Base-by-base conservation (phyloP, 2,797 vertebrate genomes). In the Discoglossus pictus region DNA sequence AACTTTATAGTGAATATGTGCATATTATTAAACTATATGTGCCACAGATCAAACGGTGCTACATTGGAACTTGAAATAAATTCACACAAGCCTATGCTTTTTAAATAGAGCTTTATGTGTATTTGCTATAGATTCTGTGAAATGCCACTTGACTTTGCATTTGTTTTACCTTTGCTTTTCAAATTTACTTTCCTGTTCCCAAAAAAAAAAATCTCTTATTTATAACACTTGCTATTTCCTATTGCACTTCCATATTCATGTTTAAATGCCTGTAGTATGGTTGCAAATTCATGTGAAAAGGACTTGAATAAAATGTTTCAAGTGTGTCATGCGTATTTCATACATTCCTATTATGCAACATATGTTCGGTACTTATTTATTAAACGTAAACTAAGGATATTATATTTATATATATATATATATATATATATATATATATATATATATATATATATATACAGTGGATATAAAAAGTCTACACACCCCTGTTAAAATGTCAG, bases 221-320 rank as follows among this genome's bases (percentile, higher is more conserved):
- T 86, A 84, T 86, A 83, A 79, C 84, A 84, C 73, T 83, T 80
- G 78, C 84, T 83, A 84, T 80, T 73, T 85, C 79, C 79, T 74
- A 79, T 76, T 82, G 80, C 75, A 81, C 77, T 84, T 82, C 82
- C 75, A 78, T 80, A 81, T 80, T 85, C 80, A 79, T 79, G 82
- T 79, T 84, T 86, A 84, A 81, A 79, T 82, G 77, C 74, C 76
- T 76, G n/a, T 87, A 81, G 78, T 83, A 80, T 73, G 78, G 75
- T 82, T 83, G 84, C 85, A 89, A 82, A 71, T 84, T 82, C 80
- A 81, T 84, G 82, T 86, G 81, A 89, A 89, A 88, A 81, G 82
- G 68, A 84, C 82, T 87, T 87, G 82, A 91, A 89, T 88, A 89
- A 91, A 90, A 70, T 73, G 77, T 86, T 88, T 88, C 81, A 88